Conservation (phyloP, 2,113 vertebrate genomes). For the Erythrocercus mccallii region DNA sequence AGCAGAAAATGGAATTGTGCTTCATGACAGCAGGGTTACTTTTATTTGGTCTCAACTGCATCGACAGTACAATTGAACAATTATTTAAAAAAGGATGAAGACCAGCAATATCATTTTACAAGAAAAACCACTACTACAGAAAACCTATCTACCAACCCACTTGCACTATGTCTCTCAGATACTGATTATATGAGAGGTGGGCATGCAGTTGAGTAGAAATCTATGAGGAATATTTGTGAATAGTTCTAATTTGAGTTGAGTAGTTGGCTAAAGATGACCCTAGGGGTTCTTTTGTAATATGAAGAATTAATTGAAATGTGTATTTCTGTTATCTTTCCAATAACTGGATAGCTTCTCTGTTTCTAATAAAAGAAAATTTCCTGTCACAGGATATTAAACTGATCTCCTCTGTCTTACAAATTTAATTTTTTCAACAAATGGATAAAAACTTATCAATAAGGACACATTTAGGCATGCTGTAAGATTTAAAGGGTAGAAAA, state of each 20-base stretch:
- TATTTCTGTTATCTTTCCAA: constrained; percentile 38
- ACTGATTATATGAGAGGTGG: neutral
- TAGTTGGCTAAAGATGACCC: neutral
- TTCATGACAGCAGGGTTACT: neutral
- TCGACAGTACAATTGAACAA: neutral
- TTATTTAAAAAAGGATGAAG: neutral
- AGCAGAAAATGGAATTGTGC: neutral
- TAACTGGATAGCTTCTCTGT: neutral
- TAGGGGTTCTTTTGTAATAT: constrained; percentile 1
- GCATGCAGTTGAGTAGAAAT: neutral
- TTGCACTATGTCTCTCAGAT: neutral
- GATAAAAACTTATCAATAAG: neutral
- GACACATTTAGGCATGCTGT: neutral
- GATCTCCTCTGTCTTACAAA: neutral
- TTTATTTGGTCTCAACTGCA: neutral
- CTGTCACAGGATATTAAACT: constrained; percentile 34
- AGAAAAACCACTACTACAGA: neutral
- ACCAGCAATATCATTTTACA: neutral
- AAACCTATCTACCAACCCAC: neutral
- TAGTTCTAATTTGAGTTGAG: constrained; percentile 8
- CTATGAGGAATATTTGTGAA: neutral
- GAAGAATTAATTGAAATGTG: constrained; percentile 54
- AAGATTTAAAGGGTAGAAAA: neutral
- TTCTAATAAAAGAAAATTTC: constrained; percentile 31
- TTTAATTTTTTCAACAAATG: constrained; percentile 9